A percentile compares a stretch with the other conserved stretches of the same genome.
Evolutionary conservation across 2,888 invertebrate genomes (phyloP).

Genomic region (Chloromyia formosa): DNA sequence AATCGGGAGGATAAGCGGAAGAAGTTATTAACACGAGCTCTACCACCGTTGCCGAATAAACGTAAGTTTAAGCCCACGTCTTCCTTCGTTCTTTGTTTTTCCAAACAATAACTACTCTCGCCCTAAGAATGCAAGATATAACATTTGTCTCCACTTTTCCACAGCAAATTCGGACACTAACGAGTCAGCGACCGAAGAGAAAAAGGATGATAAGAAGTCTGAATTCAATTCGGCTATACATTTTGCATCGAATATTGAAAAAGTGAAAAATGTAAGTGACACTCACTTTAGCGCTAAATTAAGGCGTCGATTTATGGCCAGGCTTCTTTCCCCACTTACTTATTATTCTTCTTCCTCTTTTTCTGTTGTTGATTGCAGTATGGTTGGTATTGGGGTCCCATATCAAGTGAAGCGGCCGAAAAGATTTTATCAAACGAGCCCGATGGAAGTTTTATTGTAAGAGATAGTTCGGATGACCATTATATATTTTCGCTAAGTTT

Average conservation of each 20-base stretch:
- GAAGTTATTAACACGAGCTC: slow-evolving; percentile 72
- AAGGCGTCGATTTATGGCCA: too few relatives aligned
- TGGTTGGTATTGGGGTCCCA: slow-evolving; percentile 96
- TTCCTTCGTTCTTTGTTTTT: too few relatives aligned
- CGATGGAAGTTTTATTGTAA: slow-evolving; percentile 92
- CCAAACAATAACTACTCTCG: too few relatives aligned
- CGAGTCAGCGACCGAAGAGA: slow-evolving; percentile 27
- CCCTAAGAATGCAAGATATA: too few relatives aligned
- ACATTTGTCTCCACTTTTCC: background rate
- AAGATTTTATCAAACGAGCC: slow-evolving; percentile 91
- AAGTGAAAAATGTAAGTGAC: slow-evolving; percentile 90
- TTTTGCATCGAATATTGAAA: slow-evolving; percentile 90
- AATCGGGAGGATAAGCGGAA: slow-evolving; percentile 62
- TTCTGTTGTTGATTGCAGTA: slow-evolving; percentile 72
- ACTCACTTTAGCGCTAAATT: too few relatives aligned
- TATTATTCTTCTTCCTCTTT: too few relatives aligned
- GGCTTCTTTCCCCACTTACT: too few relatives aligned
- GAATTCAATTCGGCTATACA: slow-evolving; percentile 70
- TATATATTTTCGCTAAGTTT: slow-evolving; percentile 94
- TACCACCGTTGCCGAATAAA: slow-evolving; percentile 72
- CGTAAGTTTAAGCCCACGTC: slow-evolving; percentile 55
- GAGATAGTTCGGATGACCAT: slow-evolving; percentile 93
- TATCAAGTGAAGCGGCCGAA: slow-evolving; percentile 90
- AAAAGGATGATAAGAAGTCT: slow-evolving; percentile 56
- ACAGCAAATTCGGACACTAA: slow-evolving; percentile 25